A percentile compares a stretch with the other conserved stretches of the same genome.
phyloP scores from a whole-genome alignment of 1,140 invertebrate species.

The Magallana angulata region DNA sequence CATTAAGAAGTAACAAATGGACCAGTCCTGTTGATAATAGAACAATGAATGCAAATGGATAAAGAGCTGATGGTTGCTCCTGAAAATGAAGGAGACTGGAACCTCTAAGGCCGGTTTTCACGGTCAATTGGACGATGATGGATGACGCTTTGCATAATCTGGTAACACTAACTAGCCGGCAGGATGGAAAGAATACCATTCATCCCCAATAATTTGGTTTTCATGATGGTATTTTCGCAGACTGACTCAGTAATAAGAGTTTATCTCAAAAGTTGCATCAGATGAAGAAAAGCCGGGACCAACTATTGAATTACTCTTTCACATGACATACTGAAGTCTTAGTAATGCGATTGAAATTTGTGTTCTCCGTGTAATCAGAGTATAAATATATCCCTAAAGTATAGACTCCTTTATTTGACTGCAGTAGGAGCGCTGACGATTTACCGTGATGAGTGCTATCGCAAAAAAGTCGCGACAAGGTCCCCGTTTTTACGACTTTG shows the following conservation, averaged over 20 bases:
- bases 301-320: constrained; percentile 15
- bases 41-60: background rate
- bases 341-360: constrained; percentile 29
- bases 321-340: background rate
- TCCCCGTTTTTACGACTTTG: no score
- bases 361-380: constrained; percentile 1
- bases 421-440: background rate
- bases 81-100: background rate
- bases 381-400: background rate
- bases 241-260: constrained; percentile 22
- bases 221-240: constrained; percentile 21
- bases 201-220: constrained; percentile 9
- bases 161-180: constrained; percentile 18
- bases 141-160: constrained; percentile 15
- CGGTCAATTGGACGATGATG: constrained; percentile 4
- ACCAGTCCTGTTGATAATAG: background rate
- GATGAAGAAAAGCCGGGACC: constrained; percentile 2
- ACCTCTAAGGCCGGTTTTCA: background rate
- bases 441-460: background rate
- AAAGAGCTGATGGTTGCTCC: background rate
- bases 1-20: no score
- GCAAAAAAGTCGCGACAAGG: background rate
- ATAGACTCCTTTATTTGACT: background rate
- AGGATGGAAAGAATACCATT: constrained; percentile 8
- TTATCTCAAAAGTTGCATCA: constrained; percentile 19